Base-by-base conservation (phyloP, 2,113 vertebrate species). In the Cepphus grylle region DNA sequence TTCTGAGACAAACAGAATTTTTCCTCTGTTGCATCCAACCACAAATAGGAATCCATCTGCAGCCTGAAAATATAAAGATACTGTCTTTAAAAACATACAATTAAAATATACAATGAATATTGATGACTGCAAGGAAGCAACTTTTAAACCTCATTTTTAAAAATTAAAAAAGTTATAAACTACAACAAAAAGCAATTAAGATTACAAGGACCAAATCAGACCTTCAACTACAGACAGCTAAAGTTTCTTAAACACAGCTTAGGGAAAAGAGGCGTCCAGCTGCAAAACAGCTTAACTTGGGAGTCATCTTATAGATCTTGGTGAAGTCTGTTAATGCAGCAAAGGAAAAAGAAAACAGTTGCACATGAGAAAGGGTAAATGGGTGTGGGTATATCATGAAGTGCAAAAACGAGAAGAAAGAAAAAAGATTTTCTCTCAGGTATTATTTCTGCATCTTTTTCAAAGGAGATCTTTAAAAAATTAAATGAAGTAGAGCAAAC, bases 41-140 rank as follows among this genome's bases (percentile, higher is more conserved):
- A 99, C 99, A 97, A 99, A 99, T 15, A 99, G 98, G 97, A 99
- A 99, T 50, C 99, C 99, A 90, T 99, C 99, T 40, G 99, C 99
- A 94, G 99, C 98, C 99, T 99, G 96, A 79, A 97, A 93, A 95
- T 73, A 84, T 8, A 97, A 81, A 92, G 45, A 95, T 12, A 85
- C 3, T 22, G 15, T 43, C 50, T 90, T 94, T 78, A 90, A 62
- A 94, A 92, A 61, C 45, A 77, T 12, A 70, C 17, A 45, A 52
- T 47, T 90, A 82, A 88, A 90, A 78, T 34, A 70, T 11, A 50
- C 30, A 70, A 36, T 32, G 0, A 69, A 59, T 71, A 85, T 20
- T 58, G 47, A 81, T 38, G 14, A 70, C 67, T 93, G 49, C 32
- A 91, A 79, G 20, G n/a, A 81, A 86, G 30, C 9, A 86, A 72